Conservation (phyloP, 2,888 invertebrate genomes). For the Lasioglossum leucozonium region DNA sequence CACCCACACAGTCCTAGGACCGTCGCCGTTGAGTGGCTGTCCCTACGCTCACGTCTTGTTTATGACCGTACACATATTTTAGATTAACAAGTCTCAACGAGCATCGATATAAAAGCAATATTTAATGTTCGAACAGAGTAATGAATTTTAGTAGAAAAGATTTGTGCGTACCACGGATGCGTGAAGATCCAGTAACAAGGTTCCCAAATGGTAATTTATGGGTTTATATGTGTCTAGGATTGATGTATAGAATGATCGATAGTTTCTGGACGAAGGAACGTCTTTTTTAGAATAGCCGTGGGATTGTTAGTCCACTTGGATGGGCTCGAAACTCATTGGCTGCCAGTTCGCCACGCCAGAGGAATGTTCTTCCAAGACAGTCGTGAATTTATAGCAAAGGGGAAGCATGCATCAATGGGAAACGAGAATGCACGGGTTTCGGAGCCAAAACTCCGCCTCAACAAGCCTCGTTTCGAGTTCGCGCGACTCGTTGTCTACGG, state of each 20-base stretch:
- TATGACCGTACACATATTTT: too few relatives aligned
- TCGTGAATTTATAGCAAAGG: constrained; percentile 15
- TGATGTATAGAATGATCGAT: neutral
- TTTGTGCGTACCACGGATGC: too few relatives aligned
- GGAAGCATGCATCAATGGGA: neutral
- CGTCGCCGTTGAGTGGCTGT: too few relatives aligned
- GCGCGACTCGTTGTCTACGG: neutral
- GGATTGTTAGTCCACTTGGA: neutral
- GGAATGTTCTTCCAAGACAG: constrained; percentile 23
- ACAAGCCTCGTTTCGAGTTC: constrained; percentile 10
- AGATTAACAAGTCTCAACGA: too few relatives aligned
- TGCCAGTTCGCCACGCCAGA: neutral
- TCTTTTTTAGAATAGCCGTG: constrained; percentile 19
- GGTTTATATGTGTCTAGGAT: neutral
- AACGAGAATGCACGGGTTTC: neutral
- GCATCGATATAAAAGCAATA: too few relatives aligned
- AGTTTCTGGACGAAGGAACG: neutral
- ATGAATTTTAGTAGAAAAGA: too few relatives aligned
- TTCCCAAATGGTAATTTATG: neutral
- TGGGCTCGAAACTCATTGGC: neutral
- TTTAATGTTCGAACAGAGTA: too few relatives aligned
- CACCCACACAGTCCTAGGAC: too few relatives aligned
- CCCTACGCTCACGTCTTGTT: too few relatives aligned
- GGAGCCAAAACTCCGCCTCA: constrained; percentile 16
- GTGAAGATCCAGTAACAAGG: too few relatives aligned